Evolutionary conservation across 1,140 invertebrate species (phyloP).

Genomic region (Armadillidium nasatum): DNA sequence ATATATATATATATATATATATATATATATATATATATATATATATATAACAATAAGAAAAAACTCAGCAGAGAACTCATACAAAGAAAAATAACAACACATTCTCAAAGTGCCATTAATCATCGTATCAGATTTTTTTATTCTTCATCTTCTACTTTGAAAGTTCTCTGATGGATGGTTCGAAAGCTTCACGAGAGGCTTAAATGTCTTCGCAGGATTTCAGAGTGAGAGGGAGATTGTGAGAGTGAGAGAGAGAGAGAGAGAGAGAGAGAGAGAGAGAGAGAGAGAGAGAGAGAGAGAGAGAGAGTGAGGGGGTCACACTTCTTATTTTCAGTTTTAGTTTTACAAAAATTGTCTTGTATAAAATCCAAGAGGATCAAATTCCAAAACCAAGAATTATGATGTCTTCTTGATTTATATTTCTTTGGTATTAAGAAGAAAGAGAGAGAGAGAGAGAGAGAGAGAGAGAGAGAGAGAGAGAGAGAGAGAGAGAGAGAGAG

Average conservation of each 20-base stretch:
- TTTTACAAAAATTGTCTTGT: neutral
- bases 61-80: too few species aligned
- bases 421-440: neutral
- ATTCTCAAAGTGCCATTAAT: neutral
- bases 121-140: neutral
- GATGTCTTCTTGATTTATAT: slow-evolving; percentile 1
- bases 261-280: neutral
- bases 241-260: neutral
- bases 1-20: too few species aligned
- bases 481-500: too few species aligned
- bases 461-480: too few species aligned
- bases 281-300: neutral
- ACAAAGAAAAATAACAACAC: too few species aligned
- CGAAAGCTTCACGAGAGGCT: neutral
- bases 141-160: neutral
- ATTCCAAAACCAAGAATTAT: slow-evolving; percentile 1
- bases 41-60: too few species aligned
- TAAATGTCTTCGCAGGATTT: neutral
- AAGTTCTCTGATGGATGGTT: slow-evolving; percentile 3
- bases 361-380: slow-evolving; percentile 1
- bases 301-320: neutral
- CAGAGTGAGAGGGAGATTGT: neutral
- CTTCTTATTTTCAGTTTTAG: neutral
- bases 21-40: too few species aligned
- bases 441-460: too few species aligned